Evolutionary conservation across 2,113 vertebrate species (phyloP).

Genomic region (Psephotus haematonotus): DNA sequence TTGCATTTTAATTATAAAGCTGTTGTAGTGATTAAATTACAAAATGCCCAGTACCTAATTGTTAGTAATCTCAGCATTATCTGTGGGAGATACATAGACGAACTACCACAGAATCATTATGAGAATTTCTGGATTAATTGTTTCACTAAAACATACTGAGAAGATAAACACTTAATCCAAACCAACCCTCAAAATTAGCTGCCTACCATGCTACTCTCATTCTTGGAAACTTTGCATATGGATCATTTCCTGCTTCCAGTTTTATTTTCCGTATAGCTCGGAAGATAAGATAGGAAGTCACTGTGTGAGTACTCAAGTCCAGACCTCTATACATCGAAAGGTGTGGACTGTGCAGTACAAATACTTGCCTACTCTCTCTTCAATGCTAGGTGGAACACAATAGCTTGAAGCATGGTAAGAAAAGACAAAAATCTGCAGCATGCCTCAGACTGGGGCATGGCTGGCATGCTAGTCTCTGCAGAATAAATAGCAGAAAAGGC

Average conservation of each 20-base stretch:
- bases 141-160: not conserved
- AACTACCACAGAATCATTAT: not conserved
- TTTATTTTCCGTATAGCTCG: not conserved
- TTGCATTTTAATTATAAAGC: not conserved
- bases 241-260: not conserved
- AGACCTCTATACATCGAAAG: not conserved
- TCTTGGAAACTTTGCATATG: not conserved
- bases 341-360: not conserved
- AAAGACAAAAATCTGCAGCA: not conserved
- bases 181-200: not conserved
- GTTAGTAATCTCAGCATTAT: not conserved
- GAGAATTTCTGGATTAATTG: not conserved
- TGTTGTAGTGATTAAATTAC: not conserved
- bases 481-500: not conserved
- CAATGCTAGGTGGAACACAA: not conserved
- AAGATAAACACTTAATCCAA: not conserved
- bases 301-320: not conserved
- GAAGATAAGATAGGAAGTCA: not conserved
- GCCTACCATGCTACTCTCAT: not conserved
- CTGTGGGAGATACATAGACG: not conserved
- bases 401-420: not conserved
- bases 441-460: not conserved
- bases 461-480: not conserved
- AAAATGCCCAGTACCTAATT: not conserved
- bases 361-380: not conserved